Evolutionary conservation across 2,113 vertebrate species (phyloP), one percentile per base, ranked within the genome.

Genomic region (Alexandromys fortis): DNA sequence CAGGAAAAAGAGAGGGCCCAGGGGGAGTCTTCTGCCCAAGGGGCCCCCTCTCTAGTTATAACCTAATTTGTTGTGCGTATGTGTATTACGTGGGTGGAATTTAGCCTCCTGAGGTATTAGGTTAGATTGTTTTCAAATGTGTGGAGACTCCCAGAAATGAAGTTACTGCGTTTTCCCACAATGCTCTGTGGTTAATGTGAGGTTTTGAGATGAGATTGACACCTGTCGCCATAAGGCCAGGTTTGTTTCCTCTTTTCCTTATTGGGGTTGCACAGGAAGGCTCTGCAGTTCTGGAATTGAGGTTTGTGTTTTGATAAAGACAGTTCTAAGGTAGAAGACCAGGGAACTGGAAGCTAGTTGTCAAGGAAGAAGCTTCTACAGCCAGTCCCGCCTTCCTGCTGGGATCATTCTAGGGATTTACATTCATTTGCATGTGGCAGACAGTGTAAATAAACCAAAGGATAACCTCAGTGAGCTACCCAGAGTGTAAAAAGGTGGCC

Each of bases 31-130:
- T 92, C 52, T 92, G 65, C 96, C 78, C 96, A 30, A 65, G 91
- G 92, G 97, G 10, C n/a, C 38, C 52, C 78, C 72, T 96, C 85
- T 83, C 96, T 82, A 70, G 65, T 93, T 96, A 55, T 79, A 97
- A 95, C 22, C 91, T 98, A 96, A 97, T 97, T 95, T 93, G 93
- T 28, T 86, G 68, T 83, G 35, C 30, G 21, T 16, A 49, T 65
- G 87, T 95, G 89, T 75, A 95, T 91, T 89, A 96, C 79, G 95
- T 91, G 91, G 88, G 70, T 90, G 22, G 82, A 93, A 95, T 95
- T 75, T 93, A 96, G 89, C 47, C 49, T 96, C 89, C 76, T 82
- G 47, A 83, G 89, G 63, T 86, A 9, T 86, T 45, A 70, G 94
- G 75, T 83, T 92, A 93, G 70, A 85, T 65, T 82, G 67, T 92